phyloP scores from a whole-genome alignment of 2,797 vertebrate genomes.

The Esox lucius region DNA sequence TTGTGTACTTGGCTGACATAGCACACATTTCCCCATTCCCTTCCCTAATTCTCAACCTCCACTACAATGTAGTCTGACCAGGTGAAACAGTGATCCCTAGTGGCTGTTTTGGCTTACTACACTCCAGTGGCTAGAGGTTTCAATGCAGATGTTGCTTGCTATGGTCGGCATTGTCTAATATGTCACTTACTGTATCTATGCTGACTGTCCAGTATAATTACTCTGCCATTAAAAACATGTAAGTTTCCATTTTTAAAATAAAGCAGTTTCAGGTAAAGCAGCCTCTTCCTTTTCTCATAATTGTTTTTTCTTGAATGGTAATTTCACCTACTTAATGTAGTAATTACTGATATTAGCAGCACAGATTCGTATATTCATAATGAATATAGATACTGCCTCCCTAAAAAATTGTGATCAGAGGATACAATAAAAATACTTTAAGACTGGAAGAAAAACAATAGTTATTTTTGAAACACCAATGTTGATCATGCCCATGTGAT shows the following conservation, averaged over 20 bases:
- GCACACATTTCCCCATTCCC: conserved; percentile 43
- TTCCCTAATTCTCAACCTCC: conserved; percentile 15
- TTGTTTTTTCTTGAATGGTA: neutral
- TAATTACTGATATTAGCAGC: no score
- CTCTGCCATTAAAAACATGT: conserved; percentile 49
- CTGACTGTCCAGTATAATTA: conserved; percentile 61
- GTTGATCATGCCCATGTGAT: no score
- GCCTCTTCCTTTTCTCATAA: neutral
- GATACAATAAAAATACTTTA: no score
- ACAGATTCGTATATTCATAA: no score
- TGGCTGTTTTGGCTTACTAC: conserved; percentile 4
- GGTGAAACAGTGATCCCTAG: neutral
- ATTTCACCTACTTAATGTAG: no score
- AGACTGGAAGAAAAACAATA: no score
- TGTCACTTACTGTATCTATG: conserved; percentile 50
- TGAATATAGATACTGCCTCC: no score
- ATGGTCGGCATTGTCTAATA: conserved; percentile 39
- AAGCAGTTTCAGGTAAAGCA: neutral
- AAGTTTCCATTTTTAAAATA: conserved; percentile 51
- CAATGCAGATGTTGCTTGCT: conserved; percentile 63
- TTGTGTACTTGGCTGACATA: conserved; percentile 30
- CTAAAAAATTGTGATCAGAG: no score
- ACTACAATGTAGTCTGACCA: conserved; percentile 15
- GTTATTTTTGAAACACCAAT: no score
- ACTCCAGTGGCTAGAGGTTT: conserved; percentile 40